phyloP scores from a whole-genome alignment of 2,888 invertebrate genomes.

The Habroteleia sp. region DNA sequence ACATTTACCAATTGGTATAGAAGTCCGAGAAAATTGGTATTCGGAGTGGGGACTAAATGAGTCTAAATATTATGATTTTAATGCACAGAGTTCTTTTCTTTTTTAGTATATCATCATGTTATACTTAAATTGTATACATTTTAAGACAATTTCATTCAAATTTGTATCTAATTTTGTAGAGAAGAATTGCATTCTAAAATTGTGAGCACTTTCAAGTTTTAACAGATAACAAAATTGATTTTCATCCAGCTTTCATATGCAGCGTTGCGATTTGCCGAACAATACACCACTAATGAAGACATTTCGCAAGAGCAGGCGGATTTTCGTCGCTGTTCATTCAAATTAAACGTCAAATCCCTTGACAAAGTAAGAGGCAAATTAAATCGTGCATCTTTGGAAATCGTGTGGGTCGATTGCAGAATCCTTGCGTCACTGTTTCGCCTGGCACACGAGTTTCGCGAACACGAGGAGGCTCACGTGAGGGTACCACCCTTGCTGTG shows the following conservation, averaged over 20 bases:
- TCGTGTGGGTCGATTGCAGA: conserved; percentile 58
- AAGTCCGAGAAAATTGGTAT: too few relatives aligned
- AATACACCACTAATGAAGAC: conserved; percentile 38
- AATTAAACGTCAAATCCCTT: conserved; percentile 43
- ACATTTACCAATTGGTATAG: too few relatives aligned
- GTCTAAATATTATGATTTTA: too few relatives aligned
- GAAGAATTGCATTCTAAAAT: too few relatives aligned
- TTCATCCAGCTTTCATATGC: conserved; percentile 20
- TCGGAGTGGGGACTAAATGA: too few relatives aligned
- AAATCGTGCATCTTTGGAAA: conserved; percentile 57
- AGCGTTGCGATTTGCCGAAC: conserved; percentile 19
- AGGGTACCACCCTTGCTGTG: conserved; percentile 16
- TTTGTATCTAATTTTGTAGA: too few relatives aligned
- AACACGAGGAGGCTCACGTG: conserved; percentile 19
- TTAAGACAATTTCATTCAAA: too few relatives aligned
- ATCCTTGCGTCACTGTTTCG: conserved; percentile 35
- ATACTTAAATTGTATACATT: too few relatives aligned
- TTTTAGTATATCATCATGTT: too few relatives aligned
- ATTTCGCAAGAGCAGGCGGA: conserved; percentile 40
- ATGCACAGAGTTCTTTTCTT: too few relatives aligned
- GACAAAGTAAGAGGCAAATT: conserved; percentile 54
- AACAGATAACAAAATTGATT: conserved; percentile 33
- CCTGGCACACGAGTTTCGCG: conserved; percentile 3
- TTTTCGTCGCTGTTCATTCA: conserved; percentile 51
- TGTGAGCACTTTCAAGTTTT: too few relatives aligned